Evolutionary conservation across 2,888 invertebrate genomes (phyloP).

Genomic region (Malacosoma neustria): DNA sequence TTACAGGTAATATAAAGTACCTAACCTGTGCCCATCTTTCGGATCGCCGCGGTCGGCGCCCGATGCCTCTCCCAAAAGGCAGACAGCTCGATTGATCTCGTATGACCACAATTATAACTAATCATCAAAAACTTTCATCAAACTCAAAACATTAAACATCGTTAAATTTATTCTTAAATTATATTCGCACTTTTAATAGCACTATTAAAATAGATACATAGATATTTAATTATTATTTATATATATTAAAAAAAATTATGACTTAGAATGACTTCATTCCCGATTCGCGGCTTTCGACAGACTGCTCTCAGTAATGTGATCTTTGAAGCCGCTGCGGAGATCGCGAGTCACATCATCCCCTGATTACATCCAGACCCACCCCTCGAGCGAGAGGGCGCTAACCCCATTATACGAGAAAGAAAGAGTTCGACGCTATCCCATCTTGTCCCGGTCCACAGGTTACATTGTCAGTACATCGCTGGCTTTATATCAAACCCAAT

Average conservation of each 20-base stretch:
- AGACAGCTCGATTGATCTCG: conserved; percentile 54
- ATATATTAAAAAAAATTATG: conserved; percentile 30
- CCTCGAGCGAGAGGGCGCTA: conserved; percentile 46
- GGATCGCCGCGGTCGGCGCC: conserved; percentile 73
- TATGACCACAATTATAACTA: conserved; percentile 11
- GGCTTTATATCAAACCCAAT: conserved; percentile 54
- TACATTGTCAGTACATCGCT: conserved; percentile 67
- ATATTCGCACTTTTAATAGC: background rate
- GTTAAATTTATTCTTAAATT: background rate
- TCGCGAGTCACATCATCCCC: conserved; percentile 75
- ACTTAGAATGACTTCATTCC: conserved; percentile 61
- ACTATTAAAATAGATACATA: background rate
- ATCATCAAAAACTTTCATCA: conserved; percentile 9
- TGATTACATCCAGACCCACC: conserved; percentile 73
- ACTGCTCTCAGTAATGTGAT: conserved; percentile 73
- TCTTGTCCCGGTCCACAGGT: conserved; percentile 77
- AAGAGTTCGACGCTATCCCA: conserved; percentile 70
- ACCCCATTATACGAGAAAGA: conserved; percentile 21
- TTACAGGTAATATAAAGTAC: no score
- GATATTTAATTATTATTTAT: background rate
- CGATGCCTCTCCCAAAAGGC: conserved; percentile 78
- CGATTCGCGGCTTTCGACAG: conserved; percentile 67
- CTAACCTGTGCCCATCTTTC: conserved; percentile 85
- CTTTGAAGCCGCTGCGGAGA: conserved; percentile 71
- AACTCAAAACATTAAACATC: background rate